phyloP scores from a whole-genome alignment of 2,113 vertebrate genomes.

The Entomyzon cyanotis region DNA sequence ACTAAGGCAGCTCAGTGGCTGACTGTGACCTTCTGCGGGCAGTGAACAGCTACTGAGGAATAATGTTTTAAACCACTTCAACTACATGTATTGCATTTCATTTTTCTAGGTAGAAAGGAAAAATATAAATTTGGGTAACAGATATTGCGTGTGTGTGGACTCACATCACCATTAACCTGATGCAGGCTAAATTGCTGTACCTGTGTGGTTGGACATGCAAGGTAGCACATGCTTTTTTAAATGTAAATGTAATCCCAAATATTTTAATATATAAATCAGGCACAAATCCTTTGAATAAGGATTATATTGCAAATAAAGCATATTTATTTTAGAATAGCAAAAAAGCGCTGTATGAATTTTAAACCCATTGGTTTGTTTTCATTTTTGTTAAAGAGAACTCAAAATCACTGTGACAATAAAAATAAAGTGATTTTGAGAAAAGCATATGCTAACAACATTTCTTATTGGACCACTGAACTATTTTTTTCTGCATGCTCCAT shows the following conservation, averaged over 20 bases:
- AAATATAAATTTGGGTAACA: not conserved
- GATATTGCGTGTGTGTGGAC: not conserved
- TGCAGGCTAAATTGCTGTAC: not conserved
- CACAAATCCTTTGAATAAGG: not conserved
- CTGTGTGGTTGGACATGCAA: not conserved
- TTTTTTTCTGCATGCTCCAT: not conserved
- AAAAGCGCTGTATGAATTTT: not conserved
- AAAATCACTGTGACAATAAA: not conserved
- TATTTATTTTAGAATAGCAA: not conserved
- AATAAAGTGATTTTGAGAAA: not conserved
- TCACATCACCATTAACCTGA: not conserved
- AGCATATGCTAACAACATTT: not conserved
- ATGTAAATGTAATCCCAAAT: not conserved
- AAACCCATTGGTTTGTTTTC: not conserved
- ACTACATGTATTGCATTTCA: not conserved
- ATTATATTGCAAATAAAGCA: not conserved
- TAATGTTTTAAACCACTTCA: not conserved
- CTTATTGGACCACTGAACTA: not conserved
- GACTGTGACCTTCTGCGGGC: not conserved
- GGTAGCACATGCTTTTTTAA: not conserved
- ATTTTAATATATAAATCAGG: not conserved
- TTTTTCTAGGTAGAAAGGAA: not conserved
- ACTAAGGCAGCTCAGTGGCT: not conserved
- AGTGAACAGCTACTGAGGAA: not conserved
- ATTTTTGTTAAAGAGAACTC: not conserved